A percentile compares a stretch with the other conserved stretches of the same genome.
phyloP scores from a whole-genome alignment of 2,888 invertebrate species.

The Scaeva pyrastri region DNA sequence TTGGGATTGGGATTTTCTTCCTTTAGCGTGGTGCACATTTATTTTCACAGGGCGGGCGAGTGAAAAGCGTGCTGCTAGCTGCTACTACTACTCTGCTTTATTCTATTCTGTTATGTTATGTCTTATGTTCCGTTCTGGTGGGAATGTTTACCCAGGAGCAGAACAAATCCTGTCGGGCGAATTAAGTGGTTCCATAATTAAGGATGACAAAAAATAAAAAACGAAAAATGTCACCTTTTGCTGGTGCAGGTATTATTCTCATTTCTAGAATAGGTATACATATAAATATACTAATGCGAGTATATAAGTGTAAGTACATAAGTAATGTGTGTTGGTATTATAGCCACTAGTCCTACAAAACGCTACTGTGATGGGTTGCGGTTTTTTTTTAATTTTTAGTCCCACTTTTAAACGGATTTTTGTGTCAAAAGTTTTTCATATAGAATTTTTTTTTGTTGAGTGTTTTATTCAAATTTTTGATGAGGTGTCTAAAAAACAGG shows the following conservation, averaged over 20 bases:
- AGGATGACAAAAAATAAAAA: conserved; percentile 27
- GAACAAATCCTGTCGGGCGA: conserved; percentile 39
- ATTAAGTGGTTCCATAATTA: conserved; percentile 65
- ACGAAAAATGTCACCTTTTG: conserved; percentile 29
- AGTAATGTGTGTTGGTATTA: too few relatives aligned
- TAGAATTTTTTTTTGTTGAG: too few relatives aligned
- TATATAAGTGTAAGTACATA: too few relatives aligned
- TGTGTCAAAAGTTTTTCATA: too few relatives aligned
- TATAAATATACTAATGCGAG: too few relatives aligned
- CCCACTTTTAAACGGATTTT: too few relatives aligned
- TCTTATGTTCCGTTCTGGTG: not conserved
- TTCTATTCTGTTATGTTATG: conserved; percentile 3
- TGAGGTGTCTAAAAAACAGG: too few relatives aligned
- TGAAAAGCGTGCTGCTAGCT: conserved; percentile 11
- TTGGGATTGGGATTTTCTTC: conserved; percentile 41
- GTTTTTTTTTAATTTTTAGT: too few relatives aligned
- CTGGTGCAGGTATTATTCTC: conserved; percentile 21
- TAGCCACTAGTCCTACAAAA: too few relatives aligned
- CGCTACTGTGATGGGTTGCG: too few relatives aligned
- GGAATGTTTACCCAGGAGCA: not conserved
- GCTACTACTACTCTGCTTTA: not conserved
- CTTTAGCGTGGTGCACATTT: conserved; percentile 31
- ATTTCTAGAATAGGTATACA: not conserved
- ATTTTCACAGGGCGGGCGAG: conserved; percentile 7
- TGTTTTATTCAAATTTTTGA: too few relatives aligned